Percentiles rank a stretch among this genome's conserved stretches.
Evolutionary conservation across 2,113 vertebrate genomes (phyloP).

Genomic region (Anarhynchus alexandrinus): DNA sequence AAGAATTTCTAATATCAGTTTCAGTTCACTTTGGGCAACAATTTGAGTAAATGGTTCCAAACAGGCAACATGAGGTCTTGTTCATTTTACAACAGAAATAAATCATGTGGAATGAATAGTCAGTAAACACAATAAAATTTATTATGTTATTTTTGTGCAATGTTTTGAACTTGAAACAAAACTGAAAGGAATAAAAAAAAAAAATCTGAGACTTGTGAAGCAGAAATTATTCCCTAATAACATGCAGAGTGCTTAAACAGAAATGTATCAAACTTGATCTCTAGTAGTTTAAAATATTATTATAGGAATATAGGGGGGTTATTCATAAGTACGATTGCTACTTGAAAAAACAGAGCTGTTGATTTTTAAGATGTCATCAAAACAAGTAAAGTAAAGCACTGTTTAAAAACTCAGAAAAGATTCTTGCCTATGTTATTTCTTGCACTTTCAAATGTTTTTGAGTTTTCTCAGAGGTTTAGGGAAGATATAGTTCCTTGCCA

Average conservation of each 20-base stretch:
- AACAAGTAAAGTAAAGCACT: background rate
- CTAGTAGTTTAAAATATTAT: background rate
- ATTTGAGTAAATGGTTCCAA: background rate
- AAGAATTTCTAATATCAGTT: background rate
- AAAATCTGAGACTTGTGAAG: background rate
- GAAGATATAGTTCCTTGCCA: background rate
- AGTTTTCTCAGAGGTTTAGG: background rate
- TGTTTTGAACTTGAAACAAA: background rate
- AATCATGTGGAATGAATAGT: background rate
- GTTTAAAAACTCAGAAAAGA: background rate
- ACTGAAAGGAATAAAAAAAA: background rate
- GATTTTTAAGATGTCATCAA: background rate
- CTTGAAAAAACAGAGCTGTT: background rate
- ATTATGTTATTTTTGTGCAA: background rate
- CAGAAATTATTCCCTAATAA: background rate
- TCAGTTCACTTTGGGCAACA: background rate
- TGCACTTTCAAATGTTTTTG: background rate
- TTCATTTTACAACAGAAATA: background rate
- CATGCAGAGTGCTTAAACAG: background rate
- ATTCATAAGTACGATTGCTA: background rate
- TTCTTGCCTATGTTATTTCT: background rate
- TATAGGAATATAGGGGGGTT: background rate
- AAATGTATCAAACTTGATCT: background rate
- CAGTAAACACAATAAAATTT: background rate
- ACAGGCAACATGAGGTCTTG: background rate